Evolutionary conservation across 2,113 vertebrate species (phyloP), one percentile per base, ranked within the genome.

Genomic region (Heteronetta atricapilla): DNA sequence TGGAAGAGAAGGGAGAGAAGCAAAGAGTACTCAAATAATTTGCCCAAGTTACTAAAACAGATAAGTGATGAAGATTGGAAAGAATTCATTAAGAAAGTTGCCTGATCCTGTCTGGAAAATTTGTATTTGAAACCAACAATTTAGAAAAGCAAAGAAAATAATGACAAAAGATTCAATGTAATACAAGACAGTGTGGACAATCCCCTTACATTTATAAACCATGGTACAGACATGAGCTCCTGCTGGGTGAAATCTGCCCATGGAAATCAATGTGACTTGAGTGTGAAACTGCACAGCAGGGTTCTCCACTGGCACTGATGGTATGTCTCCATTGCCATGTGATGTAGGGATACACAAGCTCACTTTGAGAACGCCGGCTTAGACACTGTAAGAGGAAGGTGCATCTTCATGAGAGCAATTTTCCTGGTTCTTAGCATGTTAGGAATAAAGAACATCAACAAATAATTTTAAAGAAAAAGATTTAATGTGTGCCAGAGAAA

Each of bases 271-370:
- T 33, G 84, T 89, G 96, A 87, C 84, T 92, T 72, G 89, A 76
- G 95, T 84, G 93, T 94, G 77, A 96, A 97, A 95, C 95, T 94
- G 95, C 94, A 42, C 89, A 66, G 91, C 3, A 2, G 91, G 89
- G 29, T 6, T 33, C 84, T 66, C 23, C 81, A 44, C 83, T 82
- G 87, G 70, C 83, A 44, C 40, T 44, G 48, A 3, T 0, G 1
- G 38, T 15, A 26, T 29, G 16, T 89, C 95, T 94, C 77, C 70
- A 6, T 15, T 60, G 48, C 78, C 11, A 1, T 22, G 66, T 23
- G 58, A 78, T 5, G 63, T 4, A 55, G 55, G 19, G 25, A 59
- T 58, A 44, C 8, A 14, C 19, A n/a, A 85, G 6, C 15, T 50
- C 26, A 6, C 25, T 83, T 86, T 89, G 42, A 15, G 70, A 86